These are phyloP conservation scores for Neosalanx taihuensis DNA, from an alignment of 2,797 vertebrate genomes.

Conservation along the genomic window DNA sequence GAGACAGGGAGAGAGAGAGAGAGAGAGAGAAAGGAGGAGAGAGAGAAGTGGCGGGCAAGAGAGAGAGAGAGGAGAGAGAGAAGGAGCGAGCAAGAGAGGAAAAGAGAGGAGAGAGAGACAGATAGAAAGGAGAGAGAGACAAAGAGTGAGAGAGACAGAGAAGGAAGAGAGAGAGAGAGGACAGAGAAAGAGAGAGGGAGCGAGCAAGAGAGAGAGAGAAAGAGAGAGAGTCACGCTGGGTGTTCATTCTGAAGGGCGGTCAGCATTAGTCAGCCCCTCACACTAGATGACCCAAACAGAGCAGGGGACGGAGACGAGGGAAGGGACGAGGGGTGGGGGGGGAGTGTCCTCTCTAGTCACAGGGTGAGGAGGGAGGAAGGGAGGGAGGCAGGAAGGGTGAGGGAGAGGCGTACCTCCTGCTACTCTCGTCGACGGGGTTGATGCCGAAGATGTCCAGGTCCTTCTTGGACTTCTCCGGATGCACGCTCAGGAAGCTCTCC, in stretches of 20 bases:
- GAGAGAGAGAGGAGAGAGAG: neutral
- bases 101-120: slow-evolving; percentile 31
- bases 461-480: slow-evolving; percentile 89
- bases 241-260: slow-evolving; percentile 61
- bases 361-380: slow-evolving; percentile 57
- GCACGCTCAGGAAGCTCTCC: slow-evolving; percentile 87
- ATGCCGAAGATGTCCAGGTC: slow-evolving; percentile 96
- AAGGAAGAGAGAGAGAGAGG: too few species aligned
- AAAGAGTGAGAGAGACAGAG: too few species aligned
- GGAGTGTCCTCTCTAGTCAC: slow-evolving; percentile 23
- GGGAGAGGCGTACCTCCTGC: slow-evolving; percentile 80
- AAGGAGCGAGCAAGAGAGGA: neutral
- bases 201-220: too few species aligned
- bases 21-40: slow-evolving; percentile 19
- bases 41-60: slow-evolving; percentile 10
- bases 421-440: slow-evolving; percentile 92
- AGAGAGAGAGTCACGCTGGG: too few species aligned
- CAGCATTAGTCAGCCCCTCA: slow-evolving; percentile 65
- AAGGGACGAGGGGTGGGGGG: neutral
- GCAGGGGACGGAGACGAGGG: neutral
- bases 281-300: slow-evolving; percentile 36
- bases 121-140: too few species aligned
- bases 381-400: slow-evolving; percentile 60
- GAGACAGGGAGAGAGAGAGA: slow-evolving; percentile 24
- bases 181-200: too few species aligned